These are phyloP conservation scores for Agrypnia vestita DNA, from an alignment of 1,140 invertebrate species.

Conservation along the genomic window DNA sequence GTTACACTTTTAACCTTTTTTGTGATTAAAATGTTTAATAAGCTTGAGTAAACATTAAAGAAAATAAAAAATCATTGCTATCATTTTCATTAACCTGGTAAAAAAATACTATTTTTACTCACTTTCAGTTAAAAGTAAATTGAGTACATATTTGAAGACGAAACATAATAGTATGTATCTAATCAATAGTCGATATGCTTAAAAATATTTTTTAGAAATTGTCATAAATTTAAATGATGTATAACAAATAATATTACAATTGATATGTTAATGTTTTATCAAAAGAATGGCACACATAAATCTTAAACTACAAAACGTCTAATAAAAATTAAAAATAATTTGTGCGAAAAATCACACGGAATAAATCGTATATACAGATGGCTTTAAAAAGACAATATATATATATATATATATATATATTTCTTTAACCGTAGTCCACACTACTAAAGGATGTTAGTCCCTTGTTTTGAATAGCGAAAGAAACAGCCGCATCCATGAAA, in stretches of 20 bases:
- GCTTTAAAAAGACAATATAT: not conserved
- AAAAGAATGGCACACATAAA: conserved; percentile 25
- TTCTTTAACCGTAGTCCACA: conserved; percentile 67
- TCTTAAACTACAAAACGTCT: not conserved
- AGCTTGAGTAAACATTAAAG: too few species aligned
- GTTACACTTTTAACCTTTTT: too few species aligned
- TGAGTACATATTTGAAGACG: too few species aligned
- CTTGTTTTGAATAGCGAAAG: conserved; percentile 81
- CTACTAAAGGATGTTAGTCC: conserved; percentile 70
- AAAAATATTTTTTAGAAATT: not conserved
- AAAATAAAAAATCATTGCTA: too few species aligned
- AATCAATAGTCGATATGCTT: not conserved
- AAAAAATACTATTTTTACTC: too few species aligned
- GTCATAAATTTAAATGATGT: not conserved
- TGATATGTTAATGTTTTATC: conserved; percentile 30
- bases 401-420: not conserved
- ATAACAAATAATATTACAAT: not conserved
- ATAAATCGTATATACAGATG: conserved; percentile 21
- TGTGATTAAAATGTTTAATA: too few species aligned
- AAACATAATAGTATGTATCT: not conserved
- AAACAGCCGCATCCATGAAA: conserved; percentile 79
- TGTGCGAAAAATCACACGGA: not conserved
- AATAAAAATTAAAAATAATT: conserved; percentile 8
- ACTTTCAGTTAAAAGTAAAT: too few species aligned
- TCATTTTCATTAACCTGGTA: too few species aligned